Conservation (phyloP, 2,113 vertebrate species). For the Kryptolebias marmoratus region DNA sequence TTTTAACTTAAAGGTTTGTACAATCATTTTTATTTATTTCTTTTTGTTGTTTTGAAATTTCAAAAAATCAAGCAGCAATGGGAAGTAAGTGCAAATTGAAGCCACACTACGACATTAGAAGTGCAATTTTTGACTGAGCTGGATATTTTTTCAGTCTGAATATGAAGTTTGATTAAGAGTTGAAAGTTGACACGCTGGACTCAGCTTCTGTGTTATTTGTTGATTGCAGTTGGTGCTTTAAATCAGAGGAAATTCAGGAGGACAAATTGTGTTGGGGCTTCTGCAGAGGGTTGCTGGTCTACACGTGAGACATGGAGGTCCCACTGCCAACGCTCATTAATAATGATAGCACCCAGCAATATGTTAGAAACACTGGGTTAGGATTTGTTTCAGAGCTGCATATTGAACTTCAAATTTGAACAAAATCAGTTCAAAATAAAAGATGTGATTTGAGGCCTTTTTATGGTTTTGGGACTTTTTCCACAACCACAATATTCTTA, state of each 20-base stretch:
- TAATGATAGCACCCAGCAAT: constrained; percentile 14
- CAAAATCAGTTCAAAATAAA: constrained; percentile 1
- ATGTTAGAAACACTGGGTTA: constrained; percentile 26
- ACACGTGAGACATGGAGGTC: constrained; percentile 35
- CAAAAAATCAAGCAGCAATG: background rate
- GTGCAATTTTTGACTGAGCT: background rate
- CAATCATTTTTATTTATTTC: background rate
- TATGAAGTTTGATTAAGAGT: background rate
- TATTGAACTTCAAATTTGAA: constrained; percentile 25
- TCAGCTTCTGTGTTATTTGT: constrained; percentile 10
- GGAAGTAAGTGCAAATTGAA: background rate
- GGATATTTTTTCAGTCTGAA: background rate
- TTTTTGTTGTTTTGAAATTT: background rate
- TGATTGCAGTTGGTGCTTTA: constrained; percentile 5
- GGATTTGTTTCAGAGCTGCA: constrained; percentile 22
- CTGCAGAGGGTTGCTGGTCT: constrained; percentile 2
- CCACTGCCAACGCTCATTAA: constrained; percentile 12
- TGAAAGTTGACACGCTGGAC: background rate
- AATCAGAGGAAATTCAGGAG: constrained; percentile 16
- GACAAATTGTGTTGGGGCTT: constrained; percentile 20
- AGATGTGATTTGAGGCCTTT: too few species aligned
- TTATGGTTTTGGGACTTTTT: too few species aligned
- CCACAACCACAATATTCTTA: too few species aligned
- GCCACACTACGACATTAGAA: background rate
- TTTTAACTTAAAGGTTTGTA: background rate